These are phyloP conservation scores for Drosophila testacea DNA, from an alignment of 2,888 invertebrate genomes.

Conservation along the genomic window DNA sequence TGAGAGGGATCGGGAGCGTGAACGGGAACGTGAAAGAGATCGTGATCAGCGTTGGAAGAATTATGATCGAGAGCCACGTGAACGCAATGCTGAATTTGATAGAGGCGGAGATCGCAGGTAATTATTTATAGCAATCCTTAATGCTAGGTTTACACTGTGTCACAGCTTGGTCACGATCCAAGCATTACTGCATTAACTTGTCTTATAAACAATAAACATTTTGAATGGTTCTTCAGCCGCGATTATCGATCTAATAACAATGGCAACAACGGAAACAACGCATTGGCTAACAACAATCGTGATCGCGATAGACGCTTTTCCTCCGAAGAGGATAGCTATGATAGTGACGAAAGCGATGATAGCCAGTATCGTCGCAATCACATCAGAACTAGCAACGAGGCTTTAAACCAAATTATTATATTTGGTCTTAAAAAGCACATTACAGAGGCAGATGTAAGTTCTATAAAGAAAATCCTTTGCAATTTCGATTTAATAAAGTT, in stretches of 20 bases:
- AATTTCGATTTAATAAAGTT: background rate
- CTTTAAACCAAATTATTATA: slow-evolving; percentile 91
- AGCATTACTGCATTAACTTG: too few species aligned
- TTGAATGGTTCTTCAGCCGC: slow-evolving; percentile 32
- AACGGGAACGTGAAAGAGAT: slow-evolving; percentile 50
- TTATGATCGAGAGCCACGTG: slow-evolving; percentile 62
- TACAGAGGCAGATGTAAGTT: slow-evolving; percentile 91
- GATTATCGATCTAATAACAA: slow-evolving; percentile 63
- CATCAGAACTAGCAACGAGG: slow-evolving; percentile 85
- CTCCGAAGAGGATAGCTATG: slow-evolving; percentile 82
- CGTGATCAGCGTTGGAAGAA: slow-evolving; percentile 66
- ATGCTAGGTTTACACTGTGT: too few species aligned
- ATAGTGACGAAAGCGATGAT: slow-evolving; percentile 83
- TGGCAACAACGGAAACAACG: slow-evolving; percentile 38
- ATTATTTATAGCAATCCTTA: background rate
- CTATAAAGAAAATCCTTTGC: background rate
- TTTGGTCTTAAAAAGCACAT: slow-evolving; percentile 91
- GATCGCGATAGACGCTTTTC: slow-evolving; percentile 69
- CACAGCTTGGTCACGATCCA: too few species aligned
- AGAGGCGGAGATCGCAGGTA: slow-evolving; percentile 61
- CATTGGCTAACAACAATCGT: slow-evolving; percentile 51
- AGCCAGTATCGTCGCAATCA: slow-evolving; percentile 85
- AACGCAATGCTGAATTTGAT: slow-evolving; percentile 59
- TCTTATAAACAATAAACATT: background rate
- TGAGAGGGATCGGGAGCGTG: slow-evolving; percentile 48